Evolutionary conservation across 1,140 invertebrate species (phyloP), one percentile per base, ranked within the genome.

Genomic region (Steinernema feltiae): DNA sequence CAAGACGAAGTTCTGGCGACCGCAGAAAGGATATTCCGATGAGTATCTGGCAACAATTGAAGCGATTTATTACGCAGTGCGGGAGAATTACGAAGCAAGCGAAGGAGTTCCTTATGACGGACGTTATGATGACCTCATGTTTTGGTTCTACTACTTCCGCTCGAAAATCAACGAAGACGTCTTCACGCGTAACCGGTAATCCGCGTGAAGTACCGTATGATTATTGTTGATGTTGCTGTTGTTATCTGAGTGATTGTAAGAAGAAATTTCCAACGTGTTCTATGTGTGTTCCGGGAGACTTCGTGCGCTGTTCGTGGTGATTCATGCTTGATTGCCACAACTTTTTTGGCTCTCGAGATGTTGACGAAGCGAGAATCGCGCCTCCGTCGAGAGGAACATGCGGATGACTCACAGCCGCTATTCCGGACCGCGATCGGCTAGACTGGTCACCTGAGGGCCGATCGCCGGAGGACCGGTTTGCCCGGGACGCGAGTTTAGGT

Each of bases 41-140:
- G 79, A 80, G 30, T 77, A 74, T 73, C 76, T 85, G 48, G 84
- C 84, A 24, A 85, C 84, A 32, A 85, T 85, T 2, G 84, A 85
- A 78, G 84, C 84, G 12, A 86, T 85, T 41, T 85, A 84, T 31
- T 85, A 85, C 70, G 85, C 84, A 1, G 31, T 83, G 30, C 32
- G 75, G 48, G 84, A 85, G 73, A 73, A 76, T 71, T 30, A n/a
- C 29, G 76, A 79, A 80, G 41, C 27, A 0, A 29, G 30, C 17
- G 27, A 29, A 29, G 77, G 73, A 15, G 41, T 69, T n/a, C 21
- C 63, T 2, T 82, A 78, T 32, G 30, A 70, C 1, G 76, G 76
- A 12, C 48, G 75, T n/a, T 77, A 84, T n/a, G 84, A 86, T 46
- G 77, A 84, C 70, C 69, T 85, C n/a, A 73, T 85, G 15, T 85